These are phyloP conservation scores for Schizopygopsis pylzovi DNA, from an alignment of 2,797 vertebrate species.

Conservation along the genomic window DNA sequence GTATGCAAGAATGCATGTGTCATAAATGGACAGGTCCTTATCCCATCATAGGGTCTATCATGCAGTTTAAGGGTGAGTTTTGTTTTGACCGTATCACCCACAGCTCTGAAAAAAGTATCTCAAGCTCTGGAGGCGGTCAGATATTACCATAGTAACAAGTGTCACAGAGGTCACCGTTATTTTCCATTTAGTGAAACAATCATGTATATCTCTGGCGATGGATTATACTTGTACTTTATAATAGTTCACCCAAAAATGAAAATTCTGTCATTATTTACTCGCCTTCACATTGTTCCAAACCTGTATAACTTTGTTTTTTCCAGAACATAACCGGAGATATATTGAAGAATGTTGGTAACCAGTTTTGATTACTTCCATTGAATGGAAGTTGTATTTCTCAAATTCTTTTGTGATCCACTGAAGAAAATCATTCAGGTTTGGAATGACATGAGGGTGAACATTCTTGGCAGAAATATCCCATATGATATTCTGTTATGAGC, in stretches of 20 bases:
- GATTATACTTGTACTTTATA: neutral
- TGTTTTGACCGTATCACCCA: neutral
- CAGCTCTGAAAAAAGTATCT: slow-evolving; percentile 2
- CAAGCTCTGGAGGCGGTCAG: slow-evolving; percentile 13
- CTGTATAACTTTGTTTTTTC: neutral
- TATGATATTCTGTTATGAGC: neutral
- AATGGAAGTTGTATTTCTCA: neutral
- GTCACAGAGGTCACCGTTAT: slow-evolving; percentile 26
- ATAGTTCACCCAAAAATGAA: neutral
- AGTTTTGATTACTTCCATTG: neutral
- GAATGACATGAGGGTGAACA: neutral
- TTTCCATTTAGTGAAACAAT: slow-evolving; percentile 29
- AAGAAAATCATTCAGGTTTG: neutral
- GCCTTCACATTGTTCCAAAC: neutral
- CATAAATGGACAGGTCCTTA: neutral
- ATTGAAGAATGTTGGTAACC: neutral
- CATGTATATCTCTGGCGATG: no score
- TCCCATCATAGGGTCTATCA: neutral
- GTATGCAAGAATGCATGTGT: neutral
- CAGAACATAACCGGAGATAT: neutral
- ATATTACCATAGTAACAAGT: slow-evolving; percentile 32
- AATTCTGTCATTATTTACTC: neutral
- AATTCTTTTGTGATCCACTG: neutral
- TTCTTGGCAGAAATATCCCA: neutral
- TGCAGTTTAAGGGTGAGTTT: slow-evolving; percentile 1